A percentile compares a stretch with the other conserved stretches of the same genome.
phyloP scores from a whole-genome alignment of 2,113 vertebrate species.

The Cricetomys ansorgei region DNA sequence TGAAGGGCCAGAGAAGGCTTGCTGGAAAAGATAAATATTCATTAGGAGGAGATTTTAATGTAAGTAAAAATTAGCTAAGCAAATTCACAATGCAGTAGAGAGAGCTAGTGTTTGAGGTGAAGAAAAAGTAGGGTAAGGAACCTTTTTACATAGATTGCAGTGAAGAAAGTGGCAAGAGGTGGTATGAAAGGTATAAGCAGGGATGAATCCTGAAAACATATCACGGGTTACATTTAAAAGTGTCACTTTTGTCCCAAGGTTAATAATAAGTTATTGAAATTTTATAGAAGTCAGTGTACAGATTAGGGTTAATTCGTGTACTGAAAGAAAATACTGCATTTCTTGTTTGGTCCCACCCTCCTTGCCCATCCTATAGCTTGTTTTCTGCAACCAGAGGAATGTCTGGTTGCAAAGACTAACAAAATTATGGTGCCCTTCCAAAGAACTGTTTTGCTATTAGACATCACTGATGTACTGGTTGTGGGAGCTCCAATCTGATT shows the following conservation, averaged over 20 bases:
- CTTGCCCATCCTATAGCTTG: neutral
- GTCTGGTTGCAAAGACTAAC: neutral
- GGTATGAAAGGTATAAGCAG: neutral
- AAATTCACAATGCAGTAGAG: neutral
- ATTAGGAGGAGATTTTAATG: slow-evolving; percentile 4
- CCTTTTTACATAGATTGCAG: neutral
- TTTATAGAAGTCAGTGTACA: neutral
- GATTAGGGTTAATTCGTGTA: neutral
- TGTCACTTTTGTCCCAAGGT: neutral
- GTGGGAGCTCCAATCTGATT: neutral
- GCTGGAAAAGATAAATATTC: slow-evolving; percentile 21
- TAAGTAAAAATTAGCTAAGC: slow-evolving; percentile 41
- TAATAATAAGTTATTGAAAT: slow-evolving; percentile 6
- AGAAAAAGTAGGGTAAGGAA: neutral
- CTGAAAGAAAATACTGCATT: neutral
- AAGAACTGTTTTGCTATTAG: neutral
- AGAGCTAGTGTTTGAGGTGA: neutral
- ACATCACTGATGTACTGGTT: neutral
- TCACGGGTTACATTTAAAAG: neutral
- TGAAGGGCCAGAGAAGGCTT: neutral
- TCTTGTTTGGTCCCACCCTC: neutral
- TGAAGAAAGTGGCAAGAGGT: neutral
- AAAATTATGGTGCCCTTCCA: slow-evolving; percentile 24
- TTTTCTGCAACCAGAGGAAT: slow-evolving; percentile 28
- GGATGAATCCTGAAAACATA: neutral